Percentiles rank a stretch among this genome's conserved stretches.
Evolutionary conservation across 23 tunicate genomes (phyloP).

Genomic region (Halocynthia aurantium): DNA sequence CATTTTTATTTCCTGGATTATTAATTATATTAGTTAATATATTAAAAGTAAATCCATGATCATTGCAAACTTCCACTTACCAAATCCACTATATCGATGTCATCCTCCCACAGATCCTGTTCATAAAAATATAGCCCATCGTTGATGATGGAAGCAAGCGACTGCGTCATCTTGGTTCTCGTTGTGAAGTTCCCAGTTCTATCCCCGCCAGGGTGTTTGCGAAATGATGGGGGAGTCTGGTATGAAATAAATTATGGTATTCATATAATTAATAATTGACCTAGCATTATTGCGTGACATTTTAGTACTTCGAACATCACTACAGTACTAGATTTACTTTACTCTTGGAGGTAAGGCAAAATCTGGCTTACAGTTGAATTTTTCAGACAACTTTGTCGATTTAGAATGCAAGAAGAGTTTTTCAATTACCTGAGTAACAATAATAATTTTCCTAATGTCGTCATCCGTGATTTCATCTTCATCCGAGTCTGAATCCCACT

Average conservation of each 20-base stretch:
- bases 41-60: not conserved
- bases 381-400: not conserved
- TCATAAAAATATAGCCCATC: slow-evolving; percentile 91
- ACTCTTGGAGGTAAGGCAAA: not conserved
- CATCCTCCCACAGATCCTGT: slow-evolving; percentile 72
- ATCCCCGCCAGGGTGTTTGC: slow-evolving; percentile 90
- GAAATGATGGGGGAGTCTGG: slow-evolving; percentile 85
- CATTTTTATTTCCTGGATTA: slow-evolving; percentile 40
- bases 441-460: slow-evolving; percentile 75
- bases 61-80: not conserved
- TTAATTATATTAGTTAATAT: not conserved
- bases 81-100: slow-evolving; percentile 1
- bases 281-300: not conserved
- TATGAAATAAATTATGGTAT: not conserved
- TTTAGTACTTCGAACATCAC: not conserved
- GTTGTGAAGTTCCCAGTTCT: slow-evolving; percentile 68
- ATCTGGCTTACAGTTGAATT: not conserved
- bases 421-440: slow-evolving; percentile 63
- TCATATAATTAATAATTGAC: not conserved
- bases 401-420: not conserved
- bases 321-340: too few relatives aligned
- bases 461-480: slow-evolving; percentile 94
- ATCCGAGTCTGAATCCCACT: slow-evolving; percentile 76
- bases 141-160: slow-evolving; percentile 64
- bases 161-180: slow-evolving; percentile 74